Evolutionary conservation across 2,797 vertebrate genomes (phyloP), one percentile per base, ranked within the genome.

Genomic region (Hapalemur alaotrensis): DNA sequence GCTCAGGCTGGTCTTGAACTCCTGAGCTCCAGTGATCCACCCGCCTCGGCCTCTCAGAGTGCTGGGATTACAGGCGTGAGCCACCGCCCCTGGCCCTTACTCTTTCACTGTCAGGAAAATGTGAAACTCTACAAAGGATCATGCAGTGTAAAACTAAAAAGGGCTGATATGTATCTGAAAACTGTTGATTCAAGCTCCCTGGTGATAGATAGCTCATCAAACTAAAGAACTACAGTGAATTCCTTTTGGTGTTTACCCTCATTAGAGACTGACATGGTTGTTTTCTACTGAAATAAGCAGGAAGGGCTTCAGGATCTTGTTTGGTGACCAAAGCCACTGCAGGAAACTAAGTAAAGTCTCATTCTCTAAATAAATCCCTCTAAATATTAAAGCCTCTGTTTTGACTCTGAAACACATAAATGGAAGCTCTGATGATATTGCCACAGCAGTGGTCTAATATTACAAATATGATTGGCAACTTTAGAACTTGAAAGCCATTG

Each of bases 71-170:
- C 38, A 38, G 38, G 38, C 38, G 38, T 38, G 38, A 38, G 38
- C 38, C 38, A 38, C 38, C 38, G 38, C 38, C 38, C 38, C 38
- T 38, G 38, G 38, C 38, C 38, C 38, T 38, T 38, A 38, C 38
- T 38, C 38, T 38, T 84, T 76, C 72, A 38, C 81, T 72, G 54
- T 95, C 52, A 89, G 75, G 95, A 65, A 97, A 95, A 88, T 70
- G 67, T 52, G 81, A 79, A 85, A 85, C 46, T 81, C 75, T 75
- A 82, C 61, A 82, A 83, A 85, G 81, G 43, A 85, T 23, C 41
- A 2, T 3, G 32, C 4, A 7, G 0, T 12, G 18, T 65, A 82
- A 72, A 63, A 59, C 78, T 57, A 17, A 86, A 80, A 82, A 89
- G 54, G 46, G 30, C 25, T 30, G 35, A 67, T 85, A 52, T 38